A percentile compares a stretch with the other conserved stretches of the same genome.
Conservation (phyloP, 2,888 invertebrate species). For the Melanchra persicariae region DNA sequence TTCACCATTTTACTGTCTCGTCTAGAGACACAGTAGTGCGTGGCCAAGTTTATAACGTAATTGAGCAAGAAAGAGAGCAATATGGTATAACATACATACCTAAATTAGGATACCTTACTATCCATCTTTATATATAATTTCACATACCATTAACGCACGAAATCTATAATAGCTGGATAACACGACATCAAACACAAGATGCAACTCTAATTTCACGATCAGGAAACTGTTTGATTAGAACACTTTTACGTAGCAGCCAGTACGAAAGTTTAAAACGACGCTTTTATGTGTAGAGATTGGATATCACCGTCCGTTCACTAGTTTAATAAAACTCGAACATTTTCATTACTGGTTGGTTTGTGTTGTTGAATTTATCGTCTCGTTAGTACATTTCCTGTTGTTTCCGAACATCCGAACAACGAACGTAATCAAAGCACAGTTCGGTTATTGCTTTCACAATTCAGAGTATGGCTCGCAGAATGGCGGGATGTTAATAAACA, state of each 20-base stretch:
- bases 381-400: slow-evolving; percentile 24
- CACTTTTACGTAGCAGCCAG: slow-evolving; percentile 13
- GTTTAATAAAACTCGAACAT: slow-evolving; percentile 12
- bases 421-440: slow-evolving; percentile 23
- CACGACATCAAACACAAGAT: too few species aligned
- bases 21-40: not conserved
- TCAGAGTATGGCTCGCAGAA: not conserved
- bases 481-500: slow-evolving; percentile 5
- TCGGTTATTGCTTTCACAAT: slow-evolving; percentile 32
- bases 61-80: not conserved
- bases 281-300: slow-evolving; percentile 28
- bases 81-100: too few species aligned
- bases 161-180: not conserved
- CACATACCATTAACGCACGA: too few species aligned
- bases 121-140: too few species aligned
- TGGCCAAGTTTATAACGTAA: not conserved
- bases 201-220: not conserved
- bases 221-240: not conserved
- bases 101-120: too few species aligned
- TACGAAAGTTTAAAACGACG: slow-evolving; percentile 12
- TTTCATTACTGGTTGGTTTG: slow-evolving; percentile 7
- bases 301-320: slow-evolving; percentile 9
- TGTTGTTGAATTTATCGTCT: slow-evolving; percentile 24
- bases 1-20: slow-evolving; percentile 5
- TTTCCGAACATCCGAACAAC: slow-evolving; percentile 20